phyloP scores from a whole-genome alignment of 64 coral and sea anemone species.

The Stichodactyla helianthus region DNA sequence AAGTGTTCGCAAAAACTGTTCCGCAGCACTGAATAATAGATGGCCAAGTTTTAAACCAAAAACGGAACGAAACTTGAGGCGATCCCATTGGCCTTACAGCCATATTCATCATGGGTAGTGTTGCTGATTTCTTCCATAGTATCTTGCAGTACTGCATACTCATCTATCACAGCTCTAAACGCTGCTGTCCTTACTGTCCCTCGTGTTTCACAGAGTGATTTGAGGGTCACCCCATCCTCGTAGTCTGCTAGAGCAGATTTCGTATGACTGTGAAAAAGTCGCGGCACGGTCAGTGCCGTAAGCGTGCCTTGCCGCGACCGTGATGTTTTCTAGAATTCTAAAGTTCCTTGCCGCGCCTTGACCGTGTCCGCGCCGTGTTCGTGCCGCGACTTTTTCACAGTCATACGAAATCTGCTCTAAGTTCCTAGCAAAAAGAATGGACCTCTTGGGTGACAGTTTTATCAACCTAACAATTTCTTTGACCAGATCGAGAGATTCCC shows the following conservation, averaged over 20 bases:
- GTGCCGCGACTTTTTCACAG: too few relatives aligned
- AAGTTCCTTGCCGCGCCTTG: too few relatives aligned
- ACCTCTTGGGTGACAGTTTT: constrained; percentile 38
- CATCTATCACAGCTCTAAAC: constrained; percentile 40
- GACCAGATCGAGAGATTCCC: constrained; percentile 4
- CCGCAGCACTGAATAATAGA: constrained; percentile 37
- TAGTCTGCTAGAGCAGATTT: too few relatives aligned
- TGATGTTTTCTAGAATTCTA: too few relatives aligned
- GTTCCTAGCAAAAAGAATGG: constrained; percentile 30
- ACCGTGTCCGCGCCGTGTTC: too few relatives aligned
- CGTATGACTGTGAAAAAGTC: too few relatives aligned
- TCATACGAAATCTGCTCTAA: too few relatives aligned
- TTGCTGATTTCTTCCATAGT: constrained; percentile 57
- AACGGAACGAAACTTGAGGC: constrained; percentile 23
- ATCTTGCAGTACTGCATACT: constrained; percentile 42
- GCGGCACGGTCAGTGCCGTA: too few relatives aligned
- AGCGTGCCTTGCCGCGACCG: too few relatives aligned
- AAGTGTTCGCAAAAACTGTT: constrained; percentile 11
- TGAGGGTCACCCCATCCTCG: constrained; percentile 5
- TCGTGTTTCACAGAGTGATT: constrained; percentile 34
- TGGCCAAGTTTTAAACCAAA: constrained; percentile 40
- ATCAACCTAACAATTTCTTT: constrained; percentile 27
- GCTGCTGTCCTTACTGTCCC: constrained; percentile 39
- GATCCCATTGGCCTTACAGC: constrained; percentile 26
- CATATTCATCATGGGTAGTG: constrained; percentile 32